Evolutionary conservation across 2,888 invertebrate genomes (phyloP).

Genomic region (Cordilura impudica): DNA sequence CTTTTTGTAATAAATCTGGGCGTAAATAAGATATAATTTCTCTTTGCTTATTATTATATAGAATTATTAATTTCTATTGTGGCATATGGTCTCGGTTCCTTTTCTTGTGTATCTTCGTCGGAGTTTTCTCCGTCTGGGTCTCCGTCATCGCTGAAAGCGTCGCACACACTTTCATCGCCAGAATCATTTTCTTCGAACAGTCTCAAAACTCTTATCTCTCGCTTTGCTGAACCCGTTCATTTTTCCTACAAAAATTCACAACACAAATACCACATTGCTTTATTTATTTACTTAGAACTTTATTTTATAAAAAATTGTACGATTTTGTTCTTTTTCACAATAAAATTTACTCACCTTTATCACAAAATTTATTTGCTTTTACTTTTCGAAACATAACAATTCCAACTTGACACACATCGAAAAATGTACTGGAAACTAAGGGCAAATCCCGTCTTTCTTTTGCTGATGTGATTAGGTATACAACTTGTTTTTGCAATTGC

Average conservation of each 20-base stretch:
- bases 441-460: not conserved
- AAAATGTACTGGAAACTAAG: not conserved
- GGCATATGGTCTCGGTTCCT: too few relatives aligned
- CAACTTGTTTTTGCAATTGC: not conserved
- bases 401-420: conserved; percentile 7
- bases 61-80: too few relatives aligned
- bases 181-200: not conserved
- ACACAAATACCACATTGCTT: too few relatives aligned
- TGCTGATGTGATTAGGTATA: not conserved
- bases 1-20: too few relatives aligned
- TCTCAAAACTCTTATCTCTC: conserved; percentile 4
- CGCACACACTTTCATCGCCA: conserved; percentile 3
- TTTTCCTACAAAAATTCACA: too few relatives aligned
- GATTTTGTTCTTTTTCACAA: not conserved
- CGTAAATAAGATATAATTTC: too few relatives aligned
- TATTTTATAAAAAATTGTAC: too few relatives aligned
- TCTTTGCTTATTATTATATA: too few relatives aligned
- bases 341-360: not conserved
- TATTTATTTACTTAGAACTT: too few relatives aligned
- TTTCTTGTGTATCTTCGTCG: not conserved
- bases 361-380: not conserved
- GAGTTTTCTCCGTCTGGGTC: not conserved
- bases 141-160: not conserved
- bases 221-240: too few relatives aligned
- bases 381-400: not conserved